Conservation (phyloP, 2,113 vertebrate species). For the Calypte anna region DNA sequence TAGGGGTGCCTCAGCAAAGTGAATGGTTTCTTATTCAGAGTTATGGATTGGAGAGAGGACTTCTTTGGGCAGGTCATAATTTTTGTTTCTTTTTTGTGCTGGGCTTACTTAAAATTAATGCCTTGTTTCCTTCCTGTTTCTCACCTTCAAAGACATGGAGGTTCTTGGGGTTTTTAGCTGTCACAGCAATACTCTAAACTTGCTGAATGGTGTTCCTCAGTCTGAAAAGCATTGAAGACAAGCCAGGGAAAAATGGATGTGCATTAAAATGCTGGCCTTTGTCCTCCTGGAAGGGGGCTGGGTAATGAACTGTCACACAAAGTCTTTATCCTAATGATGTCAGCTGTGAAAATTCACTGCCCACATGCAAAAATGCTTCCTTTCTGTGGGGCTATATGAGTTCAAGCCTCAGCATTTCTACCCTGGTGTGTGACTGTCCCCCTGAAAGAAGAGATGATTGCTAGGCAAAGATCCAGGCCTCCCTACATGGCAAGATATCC, state of each 20-base stretch:
- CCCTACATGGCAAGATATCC: not conserved
- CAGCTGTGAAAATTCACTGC: constrained; percentile 52
- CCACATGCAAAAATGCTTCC: constrained; percentile 26
- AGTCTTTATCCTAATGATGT: constrained; percentile 26
- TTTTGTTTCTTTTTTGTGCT: not conserved
- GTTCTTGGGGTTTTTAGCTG: not conserved
- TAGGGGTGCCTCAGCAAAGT: not conserved
- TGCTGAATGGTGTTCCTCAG: not conserved
- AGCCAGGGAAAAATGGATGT: not conserved
- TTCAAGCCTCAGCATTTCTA: constrained; percentile 17
- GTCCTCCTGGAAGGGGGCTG: not conserved
- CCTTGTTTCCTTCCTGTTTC: not conserved
- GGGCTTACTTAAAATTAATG: not conserved
- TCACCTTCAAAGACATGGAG: not conserved
- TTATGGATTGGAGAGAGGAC: not conserved
- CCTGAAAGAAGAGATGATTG: not conserved
- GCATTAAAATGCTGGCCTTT: constrained; percentile 36
- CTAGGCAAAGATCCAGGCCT: constrained; percentile 25
- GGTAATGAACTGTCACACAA: not conserved
- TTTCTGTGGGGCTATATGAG: not conserved
- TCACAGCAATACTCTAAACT: not conserved
- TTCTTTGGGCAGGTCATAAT: not conserved
- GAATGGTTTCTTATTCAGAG: not conserved
- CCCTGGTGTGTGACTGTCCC: not conserved
- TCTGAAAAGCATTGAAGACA: not conserved